Evolutionary conservation across 2,113 vertebrate genomes (phyloP).

Genomic region (Gallinago jamesoni): DNA sequence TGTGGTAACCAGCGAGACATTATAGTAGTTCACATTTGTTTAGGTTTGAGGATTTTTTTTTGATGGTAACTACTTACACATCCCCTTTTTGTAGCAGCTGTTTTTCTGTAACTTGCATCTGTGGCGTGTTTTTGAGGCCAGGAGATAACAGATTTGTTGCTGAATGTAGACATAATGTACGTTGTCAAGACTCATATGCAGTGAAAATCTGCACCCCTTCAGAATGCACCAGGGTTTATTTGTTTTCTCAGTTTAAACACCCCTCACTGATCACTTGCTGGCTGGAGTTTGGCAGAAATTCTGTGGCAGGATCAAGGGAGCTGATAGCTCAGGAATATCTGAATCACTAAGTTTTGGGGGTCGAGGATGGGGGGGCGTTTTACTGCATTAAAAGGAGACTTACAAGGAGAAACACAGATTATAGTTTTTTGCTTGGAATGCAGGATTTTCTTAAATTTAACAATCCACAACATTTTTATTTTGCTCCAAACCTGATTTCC

Average conservation of each 20-base stretch:
- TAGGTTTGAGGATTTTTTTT: conserved; percentile 34
- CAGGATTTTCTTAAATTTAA: neutral
- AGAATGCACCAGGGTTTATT: conserved; percentile 27
- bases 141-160: conserved; percentile 60
- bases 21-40: conserved; percentile 35
- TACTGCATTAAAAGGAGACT: neutral
- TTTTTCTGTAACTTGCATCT: conserved; percentile 41
- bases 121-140: conserved; percentile 28
- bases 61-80: conserved; percentile 39
- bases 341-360: neutral
- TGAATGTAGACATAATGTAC: conserved; percentile 32
- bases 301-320: neutral
- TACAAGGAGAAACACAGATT: neutral
- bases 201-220: conserved; percentile 28
- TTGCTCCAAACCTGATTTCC: neutral
- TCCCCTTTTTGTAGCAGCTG: conserved; percentile 37
- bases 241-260: conserved; percentile 21
- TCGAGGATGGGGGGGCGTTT: rapidly evolving
- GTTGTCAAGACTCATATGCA: neutral
- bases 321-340: neutral
- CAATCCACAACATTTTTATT: neutral
- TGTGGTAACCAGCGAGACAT: conserved; percentile 32
- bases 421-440: neutral
- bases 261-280: neutral
- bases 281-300: conserved; percentile 1